Evolutionary conservation across 2,888 invertebrate genomes (phyloP).

Genomic region (Megalurothrips usitatus): DNA sequence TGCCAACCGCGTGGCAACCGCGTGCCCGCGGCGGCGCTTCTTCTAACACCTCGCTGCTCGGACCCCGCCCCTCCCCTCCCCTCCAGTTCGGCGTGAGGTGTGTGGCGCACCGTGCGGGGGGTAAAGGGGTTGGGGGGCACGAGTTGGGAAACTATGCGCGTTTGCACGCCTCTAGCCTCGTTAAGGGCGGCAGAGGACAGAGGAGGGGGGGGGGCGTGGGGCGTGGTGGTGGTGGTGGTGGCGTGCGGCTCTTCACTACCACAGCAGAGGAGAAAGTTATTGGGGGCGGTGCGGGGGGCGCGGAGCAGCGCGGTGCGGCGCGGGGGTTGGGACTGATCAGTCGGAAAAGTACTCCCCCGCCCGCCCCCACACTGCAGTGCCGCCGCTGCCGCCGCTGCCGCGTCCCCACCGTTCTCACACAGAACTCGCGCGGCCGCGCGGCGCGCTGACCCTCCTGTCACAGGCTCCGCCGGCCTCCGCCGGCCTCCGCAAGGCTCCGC

Average conservation of each 20-base stretch:
- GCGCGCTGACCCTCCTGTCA: too few species aligned
- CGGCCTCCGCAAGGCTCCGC: too few species aligned
- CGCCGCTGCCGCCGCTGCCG: neutral
- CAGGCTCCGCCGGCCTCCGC: too few species aligned
- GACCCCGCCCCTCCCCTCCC: neutral
- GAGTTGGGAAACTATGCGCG: slow-evolving; percentile 20
- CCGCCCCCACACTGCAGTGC: neutral
- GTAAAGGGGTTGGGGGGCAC: neutral
- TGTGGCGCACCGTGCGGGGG: neutral
- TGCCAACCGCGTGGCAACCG: too few species aligned
- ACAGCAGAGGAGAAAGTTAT: too few species aligned
- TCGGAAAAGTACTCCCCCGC: neutral
- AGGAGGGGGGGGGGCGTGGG: neutral
- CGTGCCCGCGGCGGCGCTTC: neutral
- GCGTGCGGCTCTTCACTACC: neutral
- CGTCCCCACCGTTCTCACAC: too few species aligned
- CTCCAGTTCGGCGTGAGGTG: neutral
- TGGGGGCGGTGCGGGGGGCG: neutral
- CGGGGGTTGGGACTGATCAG: neutral
- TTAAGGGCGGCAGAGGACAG: neutral
- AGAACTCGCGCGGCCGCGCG: too few species aligned
- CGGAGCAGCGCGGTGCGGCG: neutral
- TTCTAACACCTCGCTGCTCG: neutral
- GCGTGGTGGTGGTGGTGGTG: too few species aligned
- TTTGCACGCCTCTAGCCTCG: neutral